Percentiles rank a stretch among this genome's conserved stretches.
These are phyloP conservation scores for Baryphthengus martii DNA, from an alignment of 2,113 vertebrate genomes.

Conservation along the genomic window DNA sequence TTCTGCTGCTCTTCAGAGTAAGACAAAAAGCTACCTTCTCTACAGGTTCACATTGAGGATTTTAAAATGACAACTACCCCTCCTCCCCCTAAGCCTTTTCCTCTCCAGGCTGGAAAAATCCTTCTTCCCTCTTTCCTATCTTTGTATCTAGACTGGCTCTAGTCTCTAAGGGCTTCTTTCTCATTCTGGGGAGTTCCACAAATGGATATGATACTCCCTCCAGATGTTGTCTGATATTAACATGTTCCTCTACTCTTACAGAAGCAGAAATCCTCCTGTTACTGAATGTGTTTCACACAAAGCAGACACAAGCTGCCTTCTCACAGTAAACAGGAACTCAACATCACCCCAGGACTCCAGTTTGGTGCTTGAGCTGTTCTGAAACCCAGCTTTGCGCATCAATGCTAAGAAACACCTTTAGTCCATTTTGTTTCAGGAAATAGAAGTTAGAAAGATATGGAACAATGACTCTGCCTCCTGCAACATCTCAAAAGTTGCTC, in stretches of 20 bases:
- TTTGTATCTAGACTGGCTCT: not conserved
- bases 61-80: not conserved
- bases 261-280: not conserved
- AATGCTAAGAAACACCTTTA: not conserved
- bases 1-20: not conserved
- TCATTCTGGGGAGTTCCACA: not conserved
- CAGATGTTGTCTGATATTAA: not conserved
- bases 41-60: not conserved
- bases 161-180: not conserved
- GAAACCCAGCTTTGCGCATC: not conserved
- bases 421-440: not conserved
- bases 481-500: too few relatives aligned
- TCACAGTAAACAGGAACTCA: not conserved
- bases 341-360: not conserved
- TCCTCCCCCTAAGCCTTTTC: too few relatives aligned
- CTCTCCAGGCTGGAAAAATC: too few relatives aligned
- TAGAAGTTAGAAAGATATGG: not conserved
- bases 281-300: not conserved
- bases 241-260: accelerated
- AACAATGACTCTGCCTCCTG: too few relatives aligned
- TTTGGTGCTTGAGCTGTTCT: not conserved
- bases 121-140: not conserved
- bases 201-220: not conserved
- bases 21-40: not conserved
- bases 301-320: not conserved